Base-by-base conservation (phyloP, 1,140 invertebrate species). In the Rhyacophila brunnea region DNA sequence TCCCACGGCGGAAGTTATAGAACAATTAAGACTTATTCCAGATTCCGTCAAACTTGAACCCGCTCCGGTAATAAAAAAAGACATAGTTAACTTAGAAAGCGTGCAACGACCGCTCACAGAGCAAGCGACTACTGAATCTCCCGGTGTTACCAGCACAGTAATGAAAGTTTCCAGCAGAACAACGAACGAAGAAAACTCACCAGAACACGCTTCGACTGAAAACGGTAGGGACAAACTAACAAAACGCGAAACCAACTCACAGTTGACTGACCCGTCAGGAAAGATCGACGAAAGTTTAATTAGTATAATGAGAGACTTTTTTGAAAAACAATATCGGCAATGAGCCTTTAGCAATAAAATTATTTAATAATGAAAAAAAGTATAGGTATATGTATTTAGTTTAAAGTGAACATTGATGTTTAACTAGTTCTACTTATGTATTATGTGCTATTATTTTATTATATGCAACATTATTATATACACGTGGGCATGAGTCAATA, bases 201-300 rank as follows among this genome's bases (percentile, higher is more conserved):
- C 42, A 44, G 38, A 23, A 15, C 49, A 50, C 38, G 34, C 10
- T 18, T 44, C 47, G 14, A 45, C 43, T 38, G 53, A 50, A 1
- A 50, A 42, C 19, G 49, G 48, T 13, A 57, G 38, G 28, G 62
- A 64, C 11, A 64, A 64, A 20, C 32, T 61, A 23, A 61, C 58
- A 50, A 65, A 65, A 50, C 58, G 63, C 10, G 63, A 65, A 58
- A 65, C 63, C 14, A 61, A 58, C 34, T 64, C 58, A 10, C 62
- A 64, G 44, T 14, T 61, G 18, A 48, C 47, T 14, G 45, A 57
- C 34, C 20, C 53, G 1, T 34, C 62, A 7, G 44, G 58, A 14
- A 53, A 65, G 44, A 65, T 61, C 19, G 58, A 65, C 20, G 58
- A 61, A 18, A 65, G 58, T 42, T 46, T 65, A 28, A 54, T 65